Percentiles rank a stretch among this genome's conserved stretches.
phyloP scores from a whole-genome alignment of 2,888 invertebrate genomes.

The Alloplasta piceator region DNA sequence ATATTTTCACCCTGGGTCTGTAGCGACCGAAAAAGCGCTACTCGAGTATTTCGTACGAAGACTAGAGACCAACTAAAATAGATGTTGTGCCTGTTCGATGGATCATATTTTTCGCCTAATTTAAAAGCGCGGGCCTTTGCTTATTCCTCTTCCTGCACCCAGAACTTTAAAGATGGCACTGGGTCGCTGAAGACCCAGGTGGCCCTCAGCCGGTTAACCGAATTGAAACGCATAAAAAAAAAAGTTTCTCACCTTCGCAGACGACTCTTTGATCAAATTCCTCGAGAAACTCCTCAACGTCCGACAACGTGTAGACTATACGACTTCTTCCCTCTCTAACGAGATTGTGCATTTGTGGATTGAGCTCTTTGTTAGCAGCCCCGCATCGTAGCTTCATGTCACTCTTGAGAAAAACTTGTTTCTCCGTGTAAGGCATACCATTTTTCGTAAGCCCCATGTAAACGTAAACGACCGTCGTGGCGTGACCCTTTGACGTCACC shows the following conservation, averaged over 20 bases:
- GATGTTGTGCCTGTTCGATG: too few relatives aligned
- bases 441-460: conserved; percentile 74
- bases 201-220: not conserved
- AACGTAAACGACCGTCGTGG: conserved; percentile 78
- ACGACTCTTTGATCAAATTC: conserved; percentile 78
- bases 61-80: too few relatives aligned
- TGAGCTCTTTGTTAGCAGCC: conserved; percentile 75
- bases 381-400: conserved; percentile 78
- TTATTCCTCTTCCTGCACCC: too few relatives aligned
- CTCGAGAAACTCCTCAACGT: conserved; percentile 79
- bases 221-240: not conserved
- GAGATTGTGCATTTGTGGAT: conserved; percentile 76
- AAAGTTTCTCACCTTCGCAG: conserved; percentile 75
- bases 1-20: too few relatives aligned
- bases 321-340: conserved; percentile 72
- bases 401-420: conserved; percentile 78
- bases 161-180: too few relatives aligned
- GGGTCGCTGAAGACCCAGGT: too few relatives aligned
- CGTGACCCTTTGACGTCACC: conserved; percentile 77
- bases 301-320: conserved; percentile 73
- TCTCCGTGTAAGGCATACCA: conserved; percentile 78
- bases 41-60: too few relatives aligned
- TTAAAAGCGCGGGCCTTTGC: too few relatives aligned
- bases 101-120: too few relatives aligned
- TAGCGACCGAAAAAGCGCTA: too few relatives aligned